Evolutionary conservation across 2,888 invertebrate species (phyloP), one percentile per base, ranked within the genome.

Genomic region (Eustalomyia histrio): DNA sequence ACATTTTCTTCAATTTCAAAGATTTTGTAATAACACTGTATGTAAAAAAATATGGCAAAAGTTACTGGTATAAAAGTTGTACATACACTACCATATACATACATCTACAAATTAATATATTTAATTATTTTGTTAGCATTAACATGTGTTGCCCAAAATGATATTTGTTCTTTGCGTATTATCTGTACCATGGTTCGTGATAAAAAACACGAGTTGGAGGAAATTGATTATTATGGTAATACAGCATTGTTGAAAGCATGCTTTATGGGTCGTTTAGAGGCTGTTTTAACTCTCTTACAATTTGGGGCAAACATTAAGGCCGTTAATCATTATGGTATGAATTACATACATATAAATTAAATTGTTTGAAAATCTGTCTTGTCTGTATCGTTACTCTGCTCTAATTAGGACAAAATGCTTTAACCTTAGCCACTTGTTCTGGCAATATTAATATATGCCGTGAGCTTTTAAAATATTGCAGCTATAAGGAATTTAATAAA

Each of bases 181-280:
- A 69, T 87, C 18, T 88, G 88, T 67, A 80, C 74, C 0, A 76
- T 84, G 64, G 82, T 85, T 0, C 79, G 79, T 0, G 84, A 85
- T 58, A 80, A 76, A 12, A 79, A 58, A 33, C 29, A 81, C 21
- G 83, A 85, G 53, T 68, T 90, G 12, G 90, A 90, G 71, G 84
- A 85, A 5, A 58, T 86, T n/a, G 90, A 90, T 79, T 53, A 39
- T 7, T 90, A 88, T 60, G 90, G 90, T 0, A 90, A 90, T 83
- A 90, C 90, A 0, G 87, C 90, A 3, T 83, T 90, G 4, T 83
- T 90, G 3, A 89, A 88, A 64, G 89, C 89, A 6, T 90, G 90
- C 67, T 89, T 85, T 71, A 71, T 88, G 61, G 90, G 89, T 0
- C 83, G 84, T 14, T 29, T 78, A 1, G 86, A 87, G 24, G 87